phyloP scores from a whole-genome alignment of 2,888 invertebrate species.

The Trichopria drosophilae region DNA sequence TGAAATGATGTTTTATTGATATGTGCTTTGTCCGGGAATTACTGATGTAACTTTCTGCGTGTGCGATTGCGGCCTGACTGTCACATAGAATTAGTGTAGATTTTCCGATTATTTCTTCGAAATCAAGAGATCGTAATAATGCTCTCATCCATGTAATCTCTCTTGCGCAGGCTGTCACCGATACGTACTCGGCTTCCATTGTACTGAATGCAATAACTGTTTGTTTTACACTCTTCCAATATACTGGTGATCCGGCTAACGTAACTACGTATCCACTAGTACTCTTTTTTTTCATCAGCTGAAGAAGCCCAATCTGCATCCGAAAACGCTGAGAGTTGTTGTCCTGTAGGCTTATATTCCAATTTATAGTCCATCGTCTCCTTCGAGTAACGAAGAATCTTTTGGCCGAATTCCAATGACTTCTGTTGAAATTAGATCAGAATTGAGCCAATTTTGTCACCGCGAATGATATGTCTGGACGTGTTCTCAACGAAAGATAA shows the following conservation, averaged over 20 bases:
- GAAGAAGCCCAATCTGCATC: constrained; percentile 31
- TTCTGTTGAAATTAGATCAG: constrained; percentile 15
- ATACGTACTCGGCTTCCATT: too few species aligned
- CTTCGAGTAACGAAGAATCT: constrained; percentile 22
- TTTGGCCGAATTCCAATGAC: constrained; percentile 30
- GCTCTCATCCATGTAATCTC: constrained; percentile 21
- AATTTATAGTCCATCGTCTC: constrained; percentile 19
- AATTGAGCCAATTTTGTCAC: constrained; percentile 30
- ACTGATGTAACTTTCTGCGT: constrained; percentile 17
- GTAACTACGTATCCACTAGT: constrained; percentile 25
- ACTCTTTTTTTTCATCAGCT: constrained; percentile 18
- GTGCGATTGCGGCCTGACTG: constrained; percentile 26
- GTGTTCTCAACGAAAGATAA: constrained; percentile 33
- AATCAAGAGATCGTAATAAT: constrained; percentile 13
- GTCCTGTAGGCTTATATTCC: constrained; percentile 12
- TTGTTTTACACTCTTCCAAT: constrained; percentile 27
- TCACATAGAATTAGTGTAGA: constrained; percentile 20
- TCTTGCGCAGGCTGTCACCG: constrained; percentile 18
- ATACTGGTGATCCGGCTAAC: constrained; percentile 23
- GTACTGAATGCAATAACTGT: constrained; percentile 18
- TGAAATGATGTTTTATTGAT: constrained; percentile 22
- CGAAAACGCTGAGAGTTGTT: constrained; percentile 13
- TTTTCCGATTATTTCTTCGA: constrained; percentile 2
- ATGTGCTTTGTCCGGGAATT: constrained; percentile 22
- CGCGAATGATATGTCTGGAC: constrained; percentile 33